phyloP scores from a whole-genome alignment of 2,113 vertebrate genomes.

The Otis tarda region DNA sequence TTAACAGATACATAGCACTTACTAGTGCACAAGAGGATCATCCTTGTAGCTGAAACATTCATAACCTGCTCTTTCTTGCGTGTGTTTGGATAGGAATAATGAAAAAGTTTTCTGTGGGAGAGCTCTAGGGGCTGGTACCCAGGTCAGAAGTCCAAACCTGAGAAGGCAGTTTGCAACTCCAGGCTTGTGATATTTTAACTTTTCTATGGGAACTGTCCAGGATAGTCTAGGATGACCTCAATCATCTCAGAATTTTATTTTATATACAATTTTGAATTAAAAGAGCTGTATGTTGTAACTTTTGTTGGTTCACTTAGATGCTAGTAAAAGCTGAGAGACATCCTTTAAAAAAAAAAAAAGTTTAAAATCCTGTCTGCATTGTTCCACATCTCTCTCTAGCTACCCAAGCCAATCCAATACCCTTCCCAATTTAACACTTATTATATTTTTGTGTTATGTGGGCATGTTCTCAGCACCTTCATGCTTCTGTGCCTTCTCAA shows the following conservation, averaged over 20 bases:
- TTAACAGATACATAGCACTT: not conserved
- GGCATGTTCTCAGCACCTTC: not conserved
- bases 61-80: not conserved
- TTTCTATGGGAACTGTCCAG: not conserved
- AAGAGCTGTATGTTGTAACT: not conserved
- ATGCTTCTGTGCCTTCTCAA: not conserved
- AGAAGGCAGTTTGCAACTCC: not conserved
- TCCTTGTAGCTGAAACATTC: not conserved
- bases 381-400: not conserved
- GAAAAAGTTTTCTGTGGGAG: not conserved
- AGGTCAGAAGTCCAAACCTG: not conserved
- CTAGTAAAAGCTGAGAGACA: not conserved
- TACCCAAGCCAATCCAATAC: not conserved
- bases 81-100: not conserved
- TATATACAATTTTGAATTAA: not conserved
- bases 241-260: not conserved
- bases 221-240: not conserved
- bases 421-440: not conserved
- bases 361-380: not conserved
- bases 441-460: too few relatives aligned
- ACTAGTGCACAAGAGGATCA: not conserved
- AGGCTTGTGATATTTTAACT: not conserved
- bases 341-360: not conserved
- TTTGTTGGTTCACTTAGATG: not conserved
- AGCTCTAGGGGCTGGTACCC: not conserved